Evolutionary conservation across 1,140 invertebrate species (phyloP).

Genomic region (Drosophila sp.): DNA sequence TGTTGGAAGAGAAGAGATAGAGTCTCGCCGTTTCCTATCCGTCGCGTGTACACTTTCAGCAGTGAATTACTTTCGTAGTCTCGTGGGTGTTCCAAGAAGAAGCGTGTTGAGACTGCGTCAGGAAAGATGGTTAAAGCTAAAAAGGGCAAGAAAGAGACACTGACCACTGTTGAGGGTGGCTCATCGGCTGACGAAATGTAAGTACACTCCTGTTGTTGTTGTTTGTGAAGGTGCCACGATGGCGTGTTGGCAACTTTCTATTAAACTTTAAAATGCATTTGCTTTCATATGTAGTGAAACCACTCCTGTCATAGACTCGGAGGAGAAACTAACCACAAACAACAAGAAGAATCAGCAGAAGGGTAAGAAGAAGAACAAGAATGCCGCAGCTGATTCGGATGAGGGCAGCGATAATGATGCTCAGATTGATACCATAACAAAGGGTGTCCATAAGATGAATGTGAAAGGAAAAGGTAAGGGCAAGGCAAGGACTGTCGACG

Average conservation of each 20-base stretch:
- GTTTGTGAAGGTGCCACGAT: constrained; percentile 25
- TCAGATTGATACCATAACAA: constrained; percentile 52
- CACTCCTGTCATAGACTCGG: constrained; percentile 59
- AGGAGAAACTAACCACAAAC: constrained; percentile 71
- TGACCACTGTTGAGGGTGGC: constrained; percentile 68
- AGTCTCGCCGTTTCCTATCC: constrained; percentile 32
- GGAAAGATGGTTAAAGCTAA: constrained; percentile 85
- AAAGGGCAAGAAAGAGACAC: constrained; percentile 85
- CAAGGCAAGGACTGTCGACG: constrained; percentile 74
- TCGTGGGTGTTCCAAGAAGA: constrained; percentile 70
- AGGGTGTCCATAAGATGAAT: constrained; percentile 72
- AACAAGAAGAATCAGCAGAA: constrained; percentile 80
- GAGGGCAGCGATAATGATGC: constrained; percentile 58
- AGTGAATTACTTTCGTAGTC: constrained; percentile 76
- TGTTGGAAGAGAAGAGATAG: constrained; percentile 4
- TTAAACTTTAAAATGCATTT: constrained; percentile 8
- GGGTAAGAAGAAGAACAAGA: constrained; percentile 67
- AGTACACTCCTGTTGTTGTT: constrained; percentile 47
- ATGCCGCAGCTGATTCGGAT: constrained; percentile 51
- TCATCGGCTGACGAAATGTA: constrained; percentile 82
- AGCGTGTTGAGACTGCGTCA: constrained; percentile 83
- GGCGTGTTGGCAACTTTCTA: constrained; percentile 71
- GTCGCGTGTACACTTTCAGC: constrained; percentile 77
- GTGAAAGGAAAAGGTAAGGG: constrained; percentile 69
- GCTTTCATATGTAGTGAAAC: constrained; percentile 16